phyloP scores from a whole-genome alignment of 53 echinoderm and acorn worm genomes.

The Antedon mediterranea region DNA sequence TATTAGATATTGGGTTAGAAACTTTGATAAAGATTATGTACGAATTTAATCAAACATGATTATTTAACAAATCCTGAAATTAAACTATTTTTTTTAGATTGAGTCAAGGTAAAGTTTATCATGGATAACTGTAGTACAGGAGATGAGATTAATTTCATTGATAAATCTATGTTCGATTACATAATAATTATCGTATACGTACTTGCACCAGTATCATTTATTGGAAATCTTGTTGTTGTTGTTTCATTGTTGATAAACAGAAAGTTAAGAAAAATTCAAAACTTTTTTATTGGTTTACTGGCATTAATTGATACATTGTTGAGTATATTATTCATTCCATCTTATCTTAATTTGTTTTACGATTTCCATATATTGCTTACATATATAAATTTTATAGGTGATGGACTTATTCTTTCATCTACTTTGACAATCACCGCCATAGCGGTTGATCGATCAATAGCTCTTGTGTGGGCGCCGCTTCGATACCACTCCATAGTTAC shows the following conservation, averaged over 20 bases:
- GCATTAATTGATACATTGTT: neutral
- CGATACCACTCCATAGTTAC: neutral
- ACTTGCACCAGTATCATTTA: neutral
- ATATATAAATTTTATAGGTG: neutral
- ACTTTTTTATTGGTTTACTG: neutral
- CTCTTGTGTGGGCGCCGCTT: neutral
- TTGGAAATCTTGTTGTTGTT: neutral
- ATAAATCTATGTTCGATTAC: too few species aligned
- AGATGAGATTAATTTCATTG: too few species aligned
- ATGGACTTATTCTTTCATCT: neutral
- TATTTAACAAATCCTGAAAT: too few species aligned
- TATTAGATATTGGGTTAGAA: too few species aligned
- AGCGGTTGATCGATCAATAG: neutral
- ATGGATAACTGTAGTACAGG: too few species aligned
- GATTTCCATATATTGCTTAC: neutral
- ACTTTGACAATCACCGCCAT: neutral
- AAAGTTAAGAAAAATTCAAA: neutral
- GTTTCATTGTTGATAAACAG: neutral
- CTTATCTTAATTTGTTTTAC: neutral
- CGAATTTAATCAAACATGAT: too few species aligned
- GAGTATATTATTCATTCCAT: neutral
- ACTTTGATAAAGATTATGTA: too few species aligned
- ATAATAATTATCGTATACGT: too few species aligned
- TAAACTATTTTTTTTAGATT: too few species aligned
- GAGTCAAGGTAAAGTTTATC: too few species aligned